A percentile compares a stretch with the other conserved stretches of the same genome.
These are phyloP conservation scores for Phortica okadai DNA, from an alignment of 2,888 invertebrate genomes.

Conservation along the genomic window DNA sequence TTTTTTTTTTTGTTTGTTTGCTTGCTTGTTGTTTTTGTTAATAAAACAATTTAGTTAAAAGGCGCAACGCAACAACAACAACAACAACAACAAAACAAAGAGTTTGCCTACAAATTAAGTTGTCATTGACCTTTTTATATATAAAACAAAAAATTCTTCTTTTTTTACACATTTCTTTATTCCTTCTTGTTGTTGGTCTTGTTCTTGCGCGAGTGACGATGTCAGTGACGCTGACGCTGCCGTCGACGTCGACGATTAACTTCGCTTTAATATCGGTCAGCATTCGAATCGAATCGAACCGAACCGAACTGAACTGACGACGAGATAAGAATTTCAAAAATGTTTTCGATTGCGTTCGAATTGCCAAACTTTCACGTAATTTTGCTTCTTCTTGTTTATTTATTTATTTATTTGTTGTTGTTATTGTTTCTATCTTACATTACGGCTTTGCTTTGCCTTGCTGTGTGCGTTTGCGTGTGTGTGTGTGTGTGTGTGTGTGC, in stretches of 20 bases:
- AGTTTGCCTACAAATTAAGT: conserved; percentile 8
- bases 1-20: conserved; percentile 7
- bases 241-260: too few relatives aligned
- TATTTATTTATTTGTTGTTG: conserved; percentile 2
- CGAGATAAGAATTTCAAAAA: conserved; percentile 71
- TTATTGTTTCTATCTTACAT: conserved; percentile 5
- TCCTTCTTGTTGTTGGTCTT: not conserved
- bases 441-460: not conserved
- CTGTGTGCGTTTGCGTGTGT: not conserved
- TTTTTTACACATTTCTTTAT: not conserved
- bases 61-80: not conserved
- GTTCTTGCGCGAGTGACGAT: too few relatives aligned
- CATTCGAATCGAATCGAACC: conserved; percentile 26
- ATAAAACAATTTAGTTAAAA: not conserved
- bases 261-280: conserved; percentile 45
- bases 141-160: not conserved
- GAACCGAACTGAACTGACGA: conserved; percentile 24
- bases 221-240: too few relatives aligned
- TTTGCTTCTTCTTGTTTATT: conserved; percentile 4
- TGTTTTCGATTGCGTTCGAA: conserved; percentile 62
- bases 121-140: conserved; percentile 18
- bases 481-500: not conserved
- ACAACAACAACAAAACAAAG: not conserved
- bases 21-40: not conserved
- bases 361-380: conserved; percentile 34